These are phyloP conservation scores for Pectinophora gossypiella DNA, from an alignment of 1,140 invertebrate genomes.

Conservation along the genomic window DNA sequence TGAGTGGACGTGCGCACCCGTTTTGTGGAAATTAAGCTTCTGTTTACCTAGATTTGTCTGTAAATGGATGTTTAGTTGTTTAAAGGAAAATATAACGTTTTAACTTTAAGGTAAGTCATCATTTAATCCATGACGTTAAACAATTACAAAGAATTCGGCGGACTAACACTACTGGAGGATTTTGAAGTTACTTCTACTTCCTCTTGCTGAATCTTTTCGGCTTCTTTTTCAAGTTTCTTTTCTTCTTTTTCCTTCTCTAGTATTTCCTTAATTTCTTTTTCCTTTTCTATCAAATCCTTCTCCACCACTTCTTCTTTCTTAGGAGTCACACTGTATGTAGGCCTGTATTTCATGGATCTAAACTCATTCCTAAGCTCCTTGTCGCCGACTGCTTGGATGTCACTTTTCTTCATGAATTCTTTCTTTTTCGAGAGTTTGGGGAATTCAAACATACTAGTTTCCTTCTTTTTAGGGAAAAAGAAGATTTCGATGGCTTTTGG, in stretches of 20 bases:
- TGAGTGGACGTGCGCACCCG: too few species aligned
- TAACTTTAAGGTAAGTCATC: too few species aligned
- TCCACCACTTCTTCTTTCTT: background rate
- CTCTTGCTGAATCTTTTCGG: too few species aligned
- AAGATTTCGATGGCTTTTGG: conserved; percentile 48
- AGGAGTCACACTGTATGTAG: conserved; percentile 17
- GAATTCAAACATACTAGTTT: conserved; percentile 13
- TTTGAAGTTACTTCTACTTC: too few species aligned
- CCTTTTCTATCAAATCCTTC: background rate
- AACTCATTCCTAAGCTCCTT: conserved; percentile 40
- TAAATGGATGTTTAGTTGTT: too few species aligned
- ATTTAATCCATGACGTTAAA: too few species aligned
- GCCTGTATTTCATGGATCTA: conserved; percentile 24
- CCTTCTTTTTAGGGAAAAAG: conserved; percentile 46
- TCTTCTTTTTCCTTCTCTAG: conserved; percentile 21
- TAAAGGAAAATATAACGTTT: too few species aligned
- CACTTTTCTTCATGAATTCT: conserved; percentile 16
- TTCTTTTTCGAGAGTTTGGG: conserved; percentile 14
- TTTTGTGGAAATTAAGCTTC: too few species aligned
- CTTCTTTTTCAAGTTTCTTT: conserved; percentile 6
- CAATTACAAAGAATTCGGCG: too few species aligned
- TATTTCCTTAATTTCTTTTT: conserved; percentile 4
- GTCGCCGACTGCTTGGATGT: conserved; percentile 48
- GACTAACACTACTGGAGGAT: too few species aligned
- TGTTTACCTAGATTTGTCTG: too few species aligned